A percentile compares a stretch with the other conserved stretches of the same genome.
Conservation (phyloP, 2,888 invertebrate species). For the Cristatella mucedo region DNA sequence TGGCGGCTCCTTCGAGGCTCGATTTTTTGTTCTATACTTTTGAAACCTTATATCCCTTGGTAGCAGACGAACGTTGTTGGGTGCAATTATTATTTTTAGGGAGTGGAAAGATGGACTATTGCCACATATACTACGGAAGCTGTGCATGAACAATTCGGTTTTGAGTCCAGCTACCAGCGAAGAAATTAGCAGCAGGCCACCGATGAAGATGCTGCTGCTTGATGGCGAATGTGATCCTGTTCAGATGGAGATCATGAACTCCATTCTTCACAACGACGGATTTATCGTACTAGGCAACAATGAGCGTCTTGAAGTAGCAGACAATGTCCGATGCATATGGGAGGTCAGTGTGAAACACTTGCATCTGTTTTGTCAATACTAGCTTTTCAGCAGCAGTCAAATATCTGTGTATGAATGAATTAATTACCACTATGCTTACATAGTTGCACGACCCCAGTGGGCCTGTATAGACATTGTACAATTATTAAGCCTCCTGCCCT, state of each 20-base stretch:
- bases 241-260: slow-evolving; percentile 30
- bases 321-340: slow-evolving; percentile 32
- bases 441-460: no score
- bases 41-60: no score
- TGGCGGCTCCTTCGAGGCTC: no score
- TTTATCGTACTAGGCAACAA: slow-evolving; percentile 32
- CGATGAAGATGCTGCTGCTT: slow-evolving; percentile 30
- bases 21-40: no score
- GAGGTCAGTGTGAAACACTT: slow-evolving; percentile 21
- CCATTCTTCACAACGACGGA: slow-evolving; percentile 24
- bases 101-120: slow-evolving; percentile 33
- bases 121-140: slow-evolving; percentile 26
- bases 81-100: slow-evolving; percentile 15
- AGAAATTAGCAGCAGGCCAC: slow-evolving; percentile 17
- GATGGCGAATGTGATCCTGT: slow-evolving; percentile 30
- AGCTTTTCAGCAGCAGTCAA: no score
- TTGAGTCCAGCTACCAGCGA: slow-evolving; percentile 15
- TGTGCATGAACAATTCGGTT: slow-evolving; percentile 28
- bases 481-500: no score
- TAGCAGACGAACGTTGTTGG: no score
- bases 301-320: slow-evolving; percentile 26
- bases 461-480: no score
- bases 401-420: no score
- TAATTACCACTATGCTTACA: no score
- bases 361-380: no score